Conservation (phyloP, 2,888 invertebrate genomes). For the Agrotis clavis region DNA sequence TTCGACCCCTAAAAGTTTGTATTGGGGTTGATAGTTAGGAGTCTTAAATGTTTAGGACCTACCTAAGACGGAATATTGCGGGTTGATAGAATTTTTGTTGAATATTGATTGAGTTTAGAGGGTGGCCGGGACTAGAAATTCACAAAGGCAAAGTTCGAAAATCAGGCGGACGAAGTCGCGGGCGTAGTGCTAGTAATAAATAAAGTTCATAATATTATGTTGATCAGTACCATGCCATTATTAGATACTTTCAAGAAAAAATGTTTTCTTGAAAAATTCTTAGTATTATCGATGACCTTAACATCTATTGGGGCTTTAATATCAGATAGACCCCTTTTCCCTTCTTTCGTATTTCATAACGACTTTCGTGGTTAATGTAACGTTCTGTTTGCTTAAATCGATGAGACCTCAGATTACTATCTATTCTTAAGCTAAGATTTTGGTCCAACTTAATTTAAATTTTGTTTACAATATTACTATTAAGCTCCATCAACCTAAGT, state of each 20-base stretch:
- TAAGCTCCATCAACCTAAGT: constrained; percentile 79
- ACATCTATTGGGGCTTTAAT: constrained; percentile 3
- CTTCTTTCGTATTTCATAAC: neutral
- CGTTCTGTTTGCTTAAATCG: constrained; percentile 1
- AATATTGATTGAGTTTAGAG: no score
- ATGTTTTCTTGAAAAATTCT: neutral
- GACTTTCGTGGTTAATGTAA: neutral
- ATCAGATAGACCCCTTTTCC: neutral
- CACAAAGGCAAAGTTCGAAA: no score
- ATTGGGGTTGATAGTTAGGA: no score
- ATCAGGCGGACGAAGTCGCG: no score
- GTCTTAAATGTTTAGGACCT: no score
- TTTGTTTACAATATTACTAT: constrained; percentile 78
- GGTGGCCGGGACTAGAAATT: no score
- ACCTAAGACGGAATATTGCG: no score
- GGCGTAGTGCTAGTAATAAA: no score
- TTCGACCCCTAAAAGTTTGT: no score
- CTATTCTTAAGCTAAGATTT: constrained; percentile 26
- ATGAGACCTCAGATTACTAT: constrained; percentile 12
- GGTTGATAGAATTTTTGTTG: no score
- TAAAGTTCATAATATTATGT: no score
- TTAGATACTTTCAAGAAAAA: neutral
- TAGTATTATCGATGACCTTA: neutral
- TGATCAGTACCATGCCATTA: neutral
- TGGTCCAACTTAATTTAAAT: constrained; percentile 69